A percentile compares a stretch with the other conserved stretches of the same genome.
These are phyloP conservation scores for Dicyrtomina minuta DNA, from an alignment of 2,888 invertebrate species.

Conservation along the genomic window DNA sequence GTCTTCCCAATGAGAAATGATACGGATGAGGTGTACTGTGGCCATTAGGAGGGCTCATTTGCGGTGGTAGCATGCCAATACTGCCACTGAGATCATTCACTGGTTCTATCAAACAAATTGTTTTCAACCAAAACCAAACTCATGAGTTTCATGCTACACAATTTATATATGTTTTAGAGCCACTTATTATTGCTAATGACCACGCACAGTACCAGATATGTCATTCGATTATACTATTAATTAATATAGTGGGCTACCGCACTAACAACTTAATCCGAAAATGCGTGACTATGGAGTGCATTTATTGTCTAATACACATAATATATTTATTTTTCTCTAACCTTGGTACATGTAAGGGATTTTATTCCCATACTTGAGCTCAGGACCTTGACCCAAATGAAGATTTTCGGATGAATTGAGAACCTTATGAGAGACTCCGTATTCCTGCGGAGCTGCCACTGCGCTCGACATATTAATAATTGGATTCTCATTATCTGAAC, in stretches of 20 bases:
- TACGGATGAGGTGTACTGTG: constrained; percentile 38
- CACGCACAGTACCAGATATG: too few relatives aligned
- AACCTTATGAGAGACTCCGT: constrained; percentile 42
- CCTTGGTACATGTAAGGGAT: constrained; percentile 49
- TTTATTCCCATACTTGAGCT: constrained; percentile 46
- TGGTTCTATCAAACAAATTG: constrained; percentile 34
- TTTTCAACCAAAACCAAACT: neutral
- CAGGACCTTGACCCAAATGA: constrained; percentile 34
- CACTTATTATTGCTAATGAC: too few relatives aligned
- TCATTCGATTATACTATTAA: too few relatives aligned
- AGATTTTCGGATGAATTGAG: constrained; percentile 50
- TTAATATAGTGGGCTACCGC: too few relatives aligned
- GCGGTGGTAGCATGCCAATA: constrained; percentile 34
- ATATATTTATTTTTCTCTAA: constrained; percentile 15
- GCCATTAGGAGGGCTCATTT: constrained; percentile 35
- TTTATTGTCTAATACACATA: too few relatives aligned
- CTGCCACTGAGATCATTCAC: constrained; percentile 51
- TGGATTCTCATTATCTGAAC: constrained; percentile 53
- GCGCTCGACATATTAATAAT: constrained; percentile 40
- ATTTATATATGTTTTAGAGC: too few relatives aligned
- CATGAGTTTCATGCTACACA: neutral
- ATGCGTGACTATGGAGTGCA: neutral
- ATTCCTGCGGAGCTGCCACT: constrained; percentile 37
- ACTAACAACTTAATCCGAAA: too few relatives aligned
- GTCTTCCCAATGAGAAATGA: constrained; percentile 27